A percentile compares a stretch with the other conserved stretches of the same genome.
phyloP scores from a whole-genome alignment of 2,888 invertebrate genomes.

The Agriopis aurantiaria region DNA sequence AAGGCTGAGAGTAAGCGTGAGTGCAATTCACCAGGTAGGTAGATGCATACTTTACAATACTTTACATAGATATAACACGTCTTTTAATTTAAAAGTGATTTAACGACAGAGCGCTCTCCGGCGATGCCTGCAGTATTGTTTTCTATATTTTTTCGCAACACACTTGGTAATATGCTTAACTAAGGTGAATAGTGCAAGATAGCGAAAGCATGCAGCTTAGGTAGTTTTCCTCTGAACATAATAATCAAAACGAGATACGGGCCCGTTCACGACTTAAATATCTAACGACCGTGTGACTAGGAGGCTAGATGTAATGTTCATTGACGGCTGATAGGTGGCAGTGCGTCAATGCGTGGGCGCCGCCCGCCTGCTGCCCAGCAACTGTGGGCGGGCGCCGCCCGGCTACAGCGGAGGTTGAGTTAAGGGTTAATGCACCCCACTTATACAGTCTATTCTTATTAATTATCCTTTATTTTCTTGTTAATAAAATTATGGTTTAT shows the following conservation, averaged over 20 bases:
- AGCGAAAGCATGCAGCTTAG: not conserved
- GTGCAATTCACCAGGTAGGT: constrained; percentile 16
- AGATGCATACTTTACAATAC: too few relatives aligned
- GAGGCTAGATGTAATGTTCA: constrained; percentile 12
- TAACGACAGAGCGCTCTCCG: not conserved
- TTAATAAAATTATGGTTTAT: too few relatives aligned
- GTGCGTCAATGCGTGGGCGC: constrained; percentile 63
- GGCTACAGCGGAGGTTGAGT: constrained; percentile 36
- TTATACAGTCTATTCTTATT: constrained; percentile 10
- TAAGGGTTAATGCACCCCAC: constrained; percentile 25
- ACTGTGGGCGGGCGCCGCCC: constrained; percentile 48
- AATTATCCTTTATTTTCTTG: not conserved
- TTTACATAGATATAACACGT: not conserved
- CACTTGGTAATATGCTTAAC: not conserved
- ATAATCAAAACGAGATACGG: not conserved
- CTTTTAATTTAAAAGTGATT: not conserved
- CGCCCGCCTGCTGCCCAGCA: constrained; percentile 19
- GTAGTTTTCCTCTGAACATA: not conserved
- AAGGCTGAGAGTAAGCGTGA: constrained; percentile 31
- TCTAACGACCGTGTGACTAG: not conserved
- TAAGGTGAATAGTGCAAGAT: not conserved
- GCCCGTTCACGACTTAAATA: not conserved
- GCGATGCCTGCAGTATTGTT: not conserved
- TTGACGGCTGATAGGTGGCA: constrained; percentile 28
- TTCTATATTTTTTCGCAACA: not conserved